Evolutionary conservation across 2,888 invertebrate species (phyloP).

Genomic region (Anodontia alba): DNA sequence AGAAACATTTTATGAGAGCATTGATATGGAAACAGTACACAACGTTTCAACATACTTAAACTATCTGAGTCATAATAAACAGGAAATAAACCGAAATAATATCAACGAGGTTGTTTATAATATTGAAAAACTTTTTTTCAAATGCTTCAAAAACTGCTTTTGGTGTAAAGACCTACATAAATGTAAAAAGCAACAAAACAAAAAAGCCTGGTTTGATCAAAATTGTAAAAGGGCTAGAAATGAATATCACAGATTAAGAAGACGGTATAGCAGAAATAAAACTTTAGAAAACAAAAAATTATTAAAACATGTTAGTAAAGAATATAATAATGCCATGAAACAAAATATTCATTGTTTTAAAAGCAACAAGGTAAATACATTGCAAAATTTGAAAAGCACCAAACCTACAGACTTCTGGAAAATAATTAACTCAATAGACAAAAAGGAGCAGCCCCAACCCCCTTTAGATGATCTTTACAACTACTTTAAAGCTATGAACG

Average conservation of each 20-base stretch:
- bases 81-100: too few relatives aligned
- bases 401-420: conserved; percentile 15
- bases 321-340: not conserved
- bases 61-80: too few relatives aligned
- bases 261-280: conserved; percentile 3
- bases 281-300: not conserved
- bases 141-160: too few relatives aligned
- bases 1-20: too few relatives aligned
- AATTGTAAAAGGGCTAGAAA: not conserved
- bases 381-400: not conserved
- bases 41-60: too few relatives aligned
- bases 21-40: too few relatives aligned
- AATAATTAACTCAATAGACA: not conserved
- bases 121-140: too few relatives aligned
- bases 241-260: not conserved
- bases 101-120: too few relatives aligned
- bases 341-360: not conserved
- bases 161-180: too few relatives aligned
- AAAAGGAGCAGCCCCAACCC: not conserved
- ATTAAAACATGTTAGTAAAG: conserved; percentile 4
- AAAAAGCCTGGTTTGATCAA: not conserved
- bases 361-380: not conserved
- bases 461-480: not conserved
- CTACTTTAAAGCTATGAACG: conserved; percentile 9
- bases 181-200: not conserved